These are phyloP conservation scores for Polymixis flavicincta DNA, from an alignment of 2,888 invertebrate species.

Conservation along the genomic window DNA sequence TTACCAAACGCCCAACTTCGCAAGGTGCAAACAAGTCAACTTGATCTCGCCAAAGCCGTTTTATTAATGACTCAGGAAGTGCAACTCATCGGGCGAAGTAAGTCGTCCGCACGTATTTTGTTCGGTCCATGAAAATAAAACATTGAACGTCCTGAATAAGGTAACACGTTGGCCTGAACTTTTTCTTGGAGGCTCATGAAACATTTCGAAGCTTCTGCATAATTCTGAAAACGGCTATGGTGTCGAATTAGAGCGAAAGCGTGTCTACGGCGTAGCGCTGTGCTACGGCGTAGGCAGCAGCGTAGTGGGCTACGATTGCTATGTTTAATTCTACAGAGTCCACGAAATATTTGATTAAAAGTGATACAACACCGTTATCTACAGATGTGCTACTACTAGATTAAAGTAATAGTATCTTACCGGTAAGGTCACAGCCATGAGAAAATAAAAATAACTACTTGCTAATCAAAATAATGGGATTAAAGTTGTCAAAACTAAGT, in stretches of 20 bases:
- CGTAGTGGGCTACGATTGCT: background rate
- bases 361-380: background rate
- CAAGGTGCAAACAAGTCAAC: constrained; percentile 42
- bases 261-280: constrained; percentile 43
- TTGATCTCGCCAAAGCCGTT: constrained; percentile 48
- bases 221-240: constrained; percentile 67
- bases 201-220: constrained; percentile 76
- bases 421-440: background rate
- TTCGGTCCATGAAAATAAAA: constrained; percentile 66
- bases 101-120: constrained; percentile 58
- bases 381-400: background rate
- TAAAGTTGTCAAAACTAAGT: background rate
- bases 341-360: background rate
- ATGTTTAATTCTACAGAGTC: background rate
- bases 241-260: constrained; percentile 56
- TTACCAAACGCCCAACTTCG: constrained; percentile 20
- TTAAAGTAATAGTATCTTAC: background rate
- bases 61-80: constrained; percentile 61
- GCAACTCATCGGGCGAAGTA: constrained; percentile 62
- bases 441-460: background rate
- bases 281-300: constrained; percentile 42
- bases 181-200: constrained; percentile 77
- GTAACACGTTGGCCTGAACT: constrained; percentile 68
- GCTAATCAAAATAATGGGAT: no score
- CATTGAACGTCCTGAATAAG: constrained; percentile 69